These are phyloP conservation scores for Pipa parva DNA, from an alignment of 2,113 vertebrate species.

Conservation along the genomic window DNA sequence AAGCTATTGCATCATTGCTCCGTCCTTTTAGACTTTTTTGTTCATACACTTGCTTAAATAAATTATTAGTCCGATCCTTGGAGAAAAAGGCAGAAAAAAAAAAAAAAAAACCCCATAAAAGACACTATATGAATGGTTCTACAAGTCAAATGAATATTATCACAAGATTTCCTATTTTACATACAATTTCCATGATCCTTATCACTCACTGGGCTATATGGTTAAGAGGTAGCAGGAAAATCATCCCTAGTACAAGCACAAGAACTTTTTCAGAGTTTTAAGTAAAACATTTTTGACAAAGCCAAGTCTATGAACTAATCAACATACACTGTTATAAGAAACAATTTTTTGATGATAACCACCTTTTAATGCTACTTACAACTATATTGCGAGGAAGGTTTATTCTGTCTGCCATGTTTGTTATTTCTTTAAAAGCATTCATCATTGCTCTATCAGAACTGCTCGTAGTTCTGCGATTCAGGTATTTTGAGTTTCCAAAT, in stretches of 20 bases:
- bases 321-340: too few relatives aligned
- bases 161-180: too few relatives aligned
- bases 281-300: too few relatives aligned
- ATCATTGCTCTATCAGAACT: constrained; percentile 97
- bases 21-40: constrained; percentile 97
- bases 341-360: too few relatives aligned
- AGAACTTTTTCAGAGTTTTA: too few relatives aligned
- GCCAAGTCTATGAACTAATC: too few relatives aligned
- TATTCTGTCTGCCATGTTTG: constrained; percentile 97
- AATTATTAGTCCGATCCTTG: constrained; percentile 98
- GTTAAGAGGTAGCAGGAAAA: too few relatives aligned
- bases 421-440: constrained; percentile 97
- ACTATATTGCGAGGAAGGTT: constrained; percentile 97
- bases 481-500: constrained; percentile 97
- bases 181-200: too few relatives aligned
- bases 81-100: constrained; percentile 54
- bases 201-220: too few relatives aligned
- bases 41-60: constrained; percentile 99
- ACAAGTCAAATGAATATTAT: too few relatives aligned
- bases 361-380: constrained; percentile 82
- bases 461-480: constrained; percentile 96
- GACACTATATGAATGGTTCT: too few relatives aligned
- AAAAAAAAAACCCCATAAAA: not conserved
- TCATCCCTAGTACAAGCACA: too few relatives aligned
- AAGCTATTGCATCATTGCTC: constrained; percentile 96